Evolutionary conservation across 2,113 vertebrate genomes (phyloP).

Genomic region (Mohoua ochrocephala): DNA sequence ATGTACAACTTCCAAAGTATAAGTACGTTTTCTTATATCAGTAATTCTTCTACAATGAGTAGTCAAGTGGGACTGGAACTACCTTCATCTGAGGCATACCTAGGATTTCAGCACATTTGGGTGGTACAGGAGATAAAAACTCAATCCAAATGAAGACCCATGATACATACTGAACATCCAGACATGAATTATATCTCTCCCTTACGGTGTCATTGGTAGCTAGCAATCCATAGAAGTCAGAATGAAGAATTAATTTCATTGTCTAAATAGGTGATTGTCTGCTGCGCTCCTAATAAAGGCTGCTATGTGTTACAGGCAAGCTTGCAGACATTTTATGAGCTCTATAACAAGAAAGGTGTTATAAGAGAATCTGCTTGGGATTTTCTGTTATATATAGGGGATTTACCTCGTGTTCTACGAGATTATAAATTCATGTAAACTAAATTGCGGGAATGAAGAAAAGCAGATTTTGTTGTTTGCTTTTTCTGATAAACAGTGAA

Average conservation of each 20-base stretch:
- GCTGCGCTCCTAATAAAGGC: neutral
- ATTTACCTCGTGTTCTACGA: neutral
- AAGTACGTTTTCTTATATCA: neutral
- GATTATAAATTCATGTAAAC: neutral
- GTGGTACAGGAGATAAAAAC: neutral
- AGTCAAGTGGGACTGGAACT: neutral
- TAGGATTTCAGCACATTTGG: neutral
- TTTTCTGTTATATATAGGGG: neutral
- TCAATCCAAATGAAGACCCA: neutral
- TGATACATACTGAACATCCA: neutral
- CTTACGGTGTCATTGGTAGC: neutral
- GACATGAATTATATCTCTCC: neutral
- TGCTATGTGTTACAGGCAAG: neutral
- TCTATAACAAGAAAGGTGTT: conserved; percentile 9
- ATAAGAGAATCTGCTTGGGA: neutral
- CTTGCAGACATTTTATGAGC: neutral
- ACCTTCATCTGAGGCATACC: neutral
- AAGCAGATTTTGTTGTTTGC: neutral
- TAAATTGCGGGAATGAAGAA: neutral
- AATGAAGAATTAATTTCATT: conserved; percentile 16
- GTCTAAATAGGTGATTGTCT: neutral
- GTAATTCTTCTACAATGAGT: neutral
- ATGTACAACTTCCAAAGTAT: neutral
- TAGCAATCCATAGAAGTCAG: neutral
- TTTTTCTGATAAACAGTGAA: conserved; percentile 1